These are phyloP conservation scores for Drosophila algonquin DNA, from an alignment of 2,888 invertebrate genomes.

Conservation along the genomic window DNA sequence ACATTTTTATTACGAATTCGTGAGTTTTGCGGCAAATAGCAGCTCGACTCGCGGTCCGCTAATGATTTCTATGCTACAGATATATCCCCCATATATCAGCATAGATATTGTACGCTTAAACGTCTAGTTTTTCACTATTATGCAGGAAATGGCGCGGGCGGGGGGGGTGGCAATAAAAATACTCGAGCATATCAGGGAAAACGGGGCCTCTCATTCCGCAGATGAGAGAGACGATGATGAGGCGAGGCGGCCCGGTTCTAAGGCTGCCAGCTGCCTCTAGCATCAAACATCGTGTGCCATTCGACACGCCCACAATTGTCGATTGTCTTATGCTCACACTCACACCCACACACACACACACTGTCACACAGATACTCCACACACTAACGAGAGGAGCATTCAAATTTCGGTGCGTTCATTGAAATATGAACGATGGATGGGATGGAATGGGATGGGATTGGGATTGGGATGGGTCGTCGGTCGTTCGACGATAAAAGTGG, in stretches of 20 bases:
- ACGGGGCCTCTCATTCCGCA: slow-evolving; percentile 10
- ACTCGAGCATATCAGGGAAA: slow-evolving; percentile 65
- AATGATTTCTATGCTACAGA: slow-evolving; percentile 9
- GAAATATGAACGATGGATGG: slow-evolving; percentile 72
- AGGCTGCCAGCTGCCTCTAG: slow-evolving; percentile 5
- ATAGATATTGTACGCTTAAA: slow-evolving; percentile 11
- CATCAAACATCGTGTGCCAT: slow-evolving; percentile 56
- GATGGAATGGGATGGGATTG: slow-evolving; percentile 1
- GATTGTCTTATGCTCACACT: slow-evolving; percentile 60
- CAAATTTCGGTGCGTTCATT: slow-evolving; percentile 77
- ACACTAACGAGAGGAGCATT: slow-evolving; percentile 50
- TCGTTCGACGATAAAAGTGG: slow-evolving; percentile 63
- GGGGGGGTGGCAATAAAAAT: slow-evolving; percentile 77
- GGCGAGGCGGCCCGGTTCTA: slow-evolving; percentile 13
- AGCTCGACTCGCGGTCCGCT: slow-evolving; percentile 53
- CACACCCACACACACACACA: slow-evolving; percentile 4
- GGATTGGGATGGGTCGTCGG: slow-evolving; percentile 15
- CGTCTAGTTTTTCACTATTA: slow-evolving; percentile 54
- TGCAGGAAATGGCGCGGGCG: slow-evolving; percentile 46
- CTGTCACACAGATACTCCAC: neutral
- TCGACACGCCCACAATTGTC: slow-evolving; percentile 69
- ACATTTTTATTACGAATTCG: slow-evolving; percentile 81
- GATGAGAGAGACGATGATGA: slow-evolving; percentile 20
- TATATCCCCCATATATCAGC: neutral
- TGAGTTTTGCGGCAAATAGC: slow-evolving; percentile 77